These are phyloP conservation scores for Pterobdella sp. DNA, from an alignment of 2,888 invertebrate genomes.

Conservation along the genomic window DNA sequence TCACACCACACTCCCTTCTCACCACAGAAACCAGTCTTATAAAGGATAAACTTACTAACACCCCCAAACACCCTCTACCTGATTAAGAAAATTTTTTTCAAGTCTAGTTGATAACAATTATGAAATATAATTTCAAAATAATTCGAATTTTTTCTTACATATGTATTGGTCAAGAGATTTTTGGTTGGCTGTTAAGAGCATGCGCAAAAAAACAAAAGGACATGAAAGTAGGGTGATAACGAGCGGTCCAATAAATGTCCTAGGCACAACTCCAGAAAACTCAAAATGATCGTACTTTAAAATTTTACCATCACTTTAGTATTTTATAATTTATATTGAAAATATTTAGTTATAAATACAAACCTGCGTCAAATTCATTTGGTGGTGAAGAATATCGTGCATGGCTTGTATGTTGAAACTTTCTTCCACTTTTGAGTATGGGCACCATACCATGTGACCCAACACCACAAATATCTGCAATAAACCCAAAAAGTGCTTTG, in stretches of 20 bases:
- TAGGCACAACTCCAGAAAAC: constrained; percentile 90
- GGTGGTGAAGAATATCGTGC: constrained; percentile 87
- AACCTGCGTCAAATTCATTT: constrained; percentile 63
- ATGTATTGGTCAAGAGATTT: constrained; percentile 81
- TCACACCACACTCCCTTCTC: constrained; percentile 67
- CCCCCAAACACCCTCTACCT: constrained; percentile 75
- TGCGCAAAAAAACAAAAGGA: constrained; percentile 60
- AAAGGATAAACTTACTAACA: constrained; percentile 68
- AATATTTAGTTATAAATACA: not conserved
- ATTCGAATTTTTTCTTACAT: constrained; percentile 39
- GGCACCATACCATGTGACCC: constrained; percentile 65
- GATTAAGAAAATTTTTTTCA: constrained; percentile 50
- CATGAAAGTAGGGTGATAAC: constrained; percentile 68
- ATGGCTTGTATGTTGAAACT: constrained; percentile 97
- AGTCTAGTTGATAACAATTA: not conserved
- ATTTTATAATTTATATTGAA: not conserved
- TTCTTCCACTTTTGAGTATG: constrained; percentile 98
- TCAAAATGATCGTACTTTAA: constrained; percentile 92
- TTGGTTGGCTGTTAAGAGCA: constrained; percentile 52
- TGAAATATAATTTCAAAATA: not conserved
- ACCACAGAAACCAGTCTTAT: constrained; percentile 66
- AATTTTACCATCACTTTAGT: not conserved
- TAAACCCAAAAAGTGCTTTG: not conserved
- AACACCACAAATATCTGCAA: constrained; percentile 38
- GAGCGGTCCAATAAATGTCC: constrained; percentile 87